Base-by-base conservation (phyloP, 2,888 invertebrate species). In the Linnaemya tessellans region DNA sequence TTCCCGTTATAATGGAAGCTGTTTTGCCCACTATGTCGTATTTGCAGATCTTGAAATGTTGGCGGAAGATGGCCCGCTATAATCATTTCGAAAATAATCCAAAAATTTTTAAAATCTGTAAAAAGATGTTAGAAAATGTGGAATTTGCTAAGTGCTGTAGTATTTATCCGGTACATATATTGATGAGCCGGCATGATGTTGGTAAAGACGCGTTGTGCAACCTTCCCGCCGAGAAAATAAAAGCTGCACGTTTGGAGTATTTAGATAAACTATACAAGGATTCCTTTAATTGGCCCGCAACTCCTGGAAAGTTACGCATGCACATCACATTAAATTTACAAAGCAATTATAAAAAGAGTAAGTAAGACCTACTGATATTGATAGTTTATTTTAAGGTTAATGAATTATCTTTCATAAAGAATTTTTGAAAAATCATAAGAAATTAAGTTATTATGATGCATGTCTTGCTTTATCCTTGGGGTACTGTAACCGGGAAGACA, bases 321-420 rank as follows among this genome's bases (percentile, higher is more conserved):
- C 89, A 89, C 67, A 90, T 92, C n/a, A 89, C 91, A 1, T 86
- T 92, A 1, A 92, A 91, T 85, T 86, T 92, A 58, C 92, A 92
- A 87, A 80, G 74, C 25, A 88, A 86, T 60, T 92, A 92, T 58
- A 86, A 88, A 46, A 87, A 87, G 83, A 92, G 92, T 92, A 87
- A 86, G 88, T 86, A 22, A 30, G 13, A 11, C 1, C 10, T 46
- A n/a, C 62, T 70, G 11, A 25, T 71, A n/a, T 7, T 1, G 0
- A 51, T 22, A 15, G 10, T 25, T 20, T 43, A 38, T n/a, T 68
- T 73, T 3, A 5, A 35, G 11, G 35, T 9, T n/a, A 68, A 13
- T 56, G n/a, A 35, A 43, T 38, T 62, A 77, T 22, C 35, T 46
- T 73, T 22, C 49, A 73, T 81, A 13, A 9, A 91, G 90, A 89